Evolutionary conservation across 2,113 vertebrate species (phyloP), one percentile per base, ranked within the genome.

Genomic region (Odontophorus gujanensis): DNA sequence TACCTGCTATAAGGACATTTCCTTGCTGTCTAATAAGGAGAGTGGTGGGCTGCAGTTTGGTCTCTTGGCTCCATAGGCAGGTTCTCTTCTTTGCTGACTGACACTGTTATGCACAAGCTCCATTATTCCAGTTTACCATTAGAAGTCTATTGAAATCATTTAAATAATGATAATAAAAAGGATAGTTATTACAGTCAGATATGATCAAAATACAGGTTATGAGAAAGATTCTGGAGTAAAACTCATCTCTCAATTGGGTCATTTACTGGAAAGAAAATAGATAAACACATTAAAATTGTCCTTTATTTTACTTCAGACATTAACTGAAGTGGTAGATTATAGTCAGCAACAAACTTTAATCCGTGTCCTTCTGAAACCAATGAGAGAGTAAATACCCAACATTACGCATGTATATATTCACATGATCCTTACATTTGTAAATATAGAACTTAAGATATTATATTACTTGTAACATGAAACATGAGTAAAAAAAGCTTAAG

Each of bases 31-130:
- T 95, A 87, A 20, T 65, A 87, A 80, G 71, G 53, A 69, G 65
- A 61, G 40, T 32, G n/a, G 81, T 92, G 59, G 72, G 68, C 47
- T 79, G 67, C 25, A 82, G 68, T 95, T 93, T 72, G 81, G 43
- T 88, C 63, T 68, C 63, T 38, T 86, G 87, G 68, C 40, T 92
- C 61, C 0, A 4, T 34, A 90, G 72, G 51, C 68, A 91, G n/a
- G 40, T 86, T 90, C 34, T 57, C 40, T 81, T 85, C 72, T 12
- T 68, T 55, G n/a, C 79, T 91, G 80, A 61, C 68, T 97, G 85
- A 20, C 13, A 81, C 57, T 85, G 57, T 68, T 51, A 45, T 25
- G 38, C 20, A 72, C 34, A 81, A 11, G 40, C 51, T 59, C 26
- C 48, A 19, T 81, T 85, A 87, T 67, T 42, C 26, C 50, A 73